A percentile compares a stretch with the other conserved stretches of the same genome.
Conservation (phyloP, 2,888 invertebrate species). For the Diaphora mendica region DNA sequence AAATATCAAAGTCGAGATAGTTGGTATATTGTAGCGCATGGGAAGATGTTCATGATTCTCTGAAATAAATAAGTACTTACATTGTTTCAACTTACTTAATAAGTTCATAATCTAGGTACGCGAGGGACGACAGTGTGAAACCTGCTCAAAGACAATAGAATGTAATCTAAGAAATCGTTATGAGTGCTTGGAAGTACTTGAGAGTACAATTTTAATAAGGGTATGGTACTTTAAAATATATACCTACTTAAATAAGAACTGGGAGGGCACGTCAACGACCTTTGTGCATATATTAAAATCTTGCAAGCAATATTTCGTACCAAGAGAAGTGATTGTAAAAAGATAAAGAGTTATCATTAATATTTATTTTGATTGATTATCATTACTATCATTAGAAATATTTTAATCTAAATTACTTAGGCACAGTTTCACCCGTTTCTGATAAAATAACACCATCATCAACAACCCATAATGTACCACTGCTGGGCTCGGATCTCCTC, state of each 20-base stretch:
- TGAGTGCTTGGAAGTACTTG: not conserved
- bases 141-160: slow-evolving; percentile 10
- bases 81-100: slow-evolving; percentile 9
- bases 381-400: no score
- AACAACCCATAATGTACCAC: no score
- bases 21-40: not conserved
- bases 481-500: no score
- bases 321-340: no score
- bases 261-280: not conserved
- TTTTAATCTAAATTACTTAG: no score
- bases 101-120: slow-evolving; percentile 8
- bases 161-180: not conserved
- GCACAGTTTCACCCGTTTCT: no score
- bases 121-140: slow-evolving; percentile 10
- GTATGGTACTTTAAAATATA: not conserved
- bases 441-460: no score
- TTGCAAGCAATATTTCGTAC: not conserved
- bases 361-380: no score
- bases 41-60: slow-evolving; percentile 8
- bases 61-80: slow-evolving; percentile 6
- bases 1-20: not conserved
- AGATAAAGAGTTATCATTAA: no score
- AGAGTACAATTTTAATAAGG: not conserved
- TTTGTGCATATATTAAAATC: not conserved
- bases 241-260: not conserved